Conservation (phyloP, 2,113 vertebrate species). For the human (Homo sapiens) region GRCh38 chr22:48826001-48826500, state of each 20-base stretch:
- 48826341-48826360: neutral
- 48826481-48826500: rapidly evolving
- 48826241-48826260: neutral
- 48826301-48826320: rapidly evolving
- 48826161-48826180: too few relatives aligned
- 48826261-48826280: too few relatives aligned
- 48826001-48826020: rapidly evolving
- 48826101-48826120: neutral
- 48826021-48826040: rapidly evolving
- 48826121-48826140: neutral
- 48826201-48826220: neutral
- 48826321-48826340: neutral
- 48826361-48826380: rapidly evolving
- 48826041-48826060: rapidly evolving
- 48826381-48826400: neutral
- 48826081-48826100: too few relatives aligned
- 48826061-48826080: neutral
- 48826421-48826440: neutral
- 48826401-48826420: neutral
- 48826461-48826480: neutral
- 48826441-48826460: neutral
- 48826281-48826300: rapidly evolving
- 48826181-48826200: too few relatives aligned
- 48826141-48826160: rapidly evolving
- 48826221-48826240: rapidly evolving